Conservation (phyloP, 2,113 vertebrate genomes). For the Embiotoca jacksoni region DNA sequence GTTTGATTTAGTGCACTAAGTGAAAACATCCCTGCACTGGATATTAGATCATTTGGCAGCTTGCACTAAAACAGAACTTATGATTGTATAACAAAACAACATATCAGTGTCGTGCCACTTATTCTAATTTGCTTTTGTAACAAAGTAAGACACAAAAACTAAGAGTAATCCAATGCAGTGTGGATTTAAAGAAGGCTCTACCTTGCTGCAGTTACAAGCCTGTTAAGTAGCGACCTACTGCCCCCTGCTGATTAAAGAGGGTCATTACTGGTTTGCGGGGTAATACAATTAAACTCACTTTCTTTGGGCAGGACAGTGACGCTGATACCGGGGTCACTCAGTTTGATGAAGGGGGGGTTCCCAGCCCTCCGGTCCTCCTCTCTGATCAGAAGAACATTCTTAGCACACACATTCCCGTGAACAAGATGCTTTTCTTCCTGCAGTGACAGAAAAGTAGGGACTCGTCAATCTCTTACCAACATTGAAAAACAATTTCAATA, state of each 20-base stretch:
- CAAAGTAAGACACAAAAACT: not conserved
- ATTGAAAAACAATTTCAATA: not conserved
- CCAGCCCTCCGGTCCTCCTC: conserved; percentile 93
- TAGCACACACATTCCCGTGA: conserved; percentile 96
- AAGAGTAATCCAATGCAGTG: not conserved
- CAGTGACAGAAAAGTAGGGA: not conserved
- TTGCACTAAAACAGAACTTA: no score
- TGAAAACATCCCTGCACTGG: not conserved
- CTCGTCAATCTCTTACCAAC: not conserved
- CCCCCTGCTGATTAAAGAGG: conserved; percentile 32
- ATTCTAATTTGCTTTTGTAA: not conserved
- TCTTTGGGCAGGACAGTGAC: conserved; percentile 94
- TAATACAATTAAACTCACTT: conserved; percentile 83
- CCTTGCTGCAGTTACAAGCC: not conserved
- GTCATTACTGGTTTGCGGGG: not conserved
- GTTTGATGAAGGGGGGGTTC: conserved; percentile 95
- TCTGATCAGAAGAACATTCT: conserved; percentile 95
- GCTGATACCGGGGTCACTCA: conserved; percentile 96
- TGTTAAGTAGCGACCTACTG: not conserved
- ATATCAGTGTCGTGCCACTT: not conserved
- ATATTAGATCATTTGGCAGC: not conserved
- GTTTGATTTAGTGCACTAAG: not conserved
- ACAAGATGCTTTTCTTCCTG: conserved; percentile 95
- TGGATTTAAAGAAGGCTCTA: not conserved
- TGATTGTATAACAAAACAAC: not conserved